Evolutionary conservation across 2,797 vertebrate genomes (phyloP), one percentile per base, ranked within the genome.

Genomic region (Nannoperca obscura): DNA sequence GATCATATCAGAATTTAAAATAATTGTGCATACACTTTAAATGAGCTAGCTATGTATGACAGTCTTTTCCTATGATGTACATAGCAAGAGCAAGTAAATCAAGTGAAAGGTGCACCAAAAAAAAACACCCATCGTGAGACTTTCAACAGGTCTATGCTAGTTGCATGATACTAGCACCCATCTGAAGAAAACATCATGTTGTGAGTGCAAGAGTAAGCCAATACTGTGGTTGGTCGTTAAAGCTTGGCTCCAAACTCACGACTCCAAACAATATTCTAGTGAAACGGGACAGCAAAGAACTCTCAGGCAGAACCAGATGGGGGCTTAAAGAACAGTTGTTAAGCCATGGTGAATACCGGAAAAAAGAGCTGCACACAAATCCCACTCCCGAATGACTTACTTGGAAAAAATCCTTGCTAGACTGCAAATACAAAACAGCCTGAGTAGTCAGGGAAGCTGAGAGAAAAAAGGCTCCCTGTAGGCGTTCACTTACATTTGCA

Each of bases 371-470:
- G 64, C 80, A 80, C 79, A 82, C 78, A 90, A 89, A 90, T 88
- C 89, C 85, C 80, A 80, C 80, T 88, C 80, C 85, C 82, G 85
- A 91, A 88, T 72, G 80, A 90, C 75, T 87, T 80, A 76, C 65
- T 74, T 83, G 84, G 80, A 74, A 87, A 62, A 89, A 83, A 88
- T 85, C 66, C 55, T 71, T 9, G 62, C 65, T 82, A 87, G 83
- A 72, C 69, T 83, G 81, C 84, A 93, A 91, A 93, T 86, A 86
- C 77, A 78, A 93, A 92, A 88, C 82, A 91, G 90, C 69, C 80
- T 77, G 71, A 76, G 67, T 42, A 60, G 85, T 71, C 75, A 71
- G 77, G 19, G 62, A 68, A 46, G 61, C 71, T 77, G 76, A 70
- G 66, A 13, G 59, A 64, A 61, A 71, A 44, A 34, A 34, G 19